Evolutionary conservation across 2,797 vertebrate species (phyloP), one percentile per base, ranked within the genome.

Genomic region (Tokudaia tokunoshimensis): DNA sequence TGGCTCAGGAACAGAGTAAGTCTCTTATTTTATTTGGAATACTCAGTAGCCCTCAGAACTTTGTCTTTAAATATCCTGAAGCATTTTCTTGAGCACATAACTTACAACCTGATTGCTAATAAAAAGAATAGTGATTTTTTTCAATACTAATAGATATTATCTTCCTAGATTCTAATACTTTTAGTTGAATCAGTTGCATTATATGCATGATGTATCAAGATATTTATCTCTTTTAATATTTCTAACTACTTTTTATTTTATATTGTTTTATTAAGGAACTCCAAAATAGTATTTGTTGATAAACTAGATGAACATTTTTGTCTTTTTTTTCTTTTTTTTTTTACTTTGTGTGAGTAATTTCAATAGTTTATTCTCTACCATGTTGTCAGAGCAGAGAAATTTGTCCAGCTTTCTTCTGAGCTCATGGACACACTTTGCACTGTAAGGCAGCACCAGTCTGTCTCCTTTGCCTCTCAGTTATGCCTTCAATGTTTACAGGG

Each of bases 211-310:
- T 83, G 79, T 22, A 11, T 50, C 41, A 92, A 29, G 22, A 57
- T 89, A 17, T n/a, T 79, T 95, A 26, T 91, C 17, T 85, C 26
- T 86, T 93, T 95, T 82, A 52, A 57, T 89, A 93, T 63, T 50
- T 78, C 89, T 59, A n/a, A n/a, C 59, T 63, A 76, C 12, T 88
- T 59, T 91, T 37, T 78, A 17, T 91, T 93, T 91, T 80, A 37
- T 55, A 10, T 81, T 76, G 47, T 34, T 78, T 97, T 93, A 52
- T 59, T n/a, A 75, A 91, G 55, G 82, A 65, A 37, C 55, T 93
- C 87, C 41, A 93, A 95, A 85, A 94, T 90, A 89, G 26, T 26
- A 83, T 26, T 92, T 74, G 72, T 76, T 83, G 70, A 65, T 52
- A 88, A 91, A 37, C 63, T 57, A 80, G 41, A 7, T 74, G 24